phyloP scores from a whole-genome alignment of 2,888 invertebrate species.

The Julus scanicus region DNA sequence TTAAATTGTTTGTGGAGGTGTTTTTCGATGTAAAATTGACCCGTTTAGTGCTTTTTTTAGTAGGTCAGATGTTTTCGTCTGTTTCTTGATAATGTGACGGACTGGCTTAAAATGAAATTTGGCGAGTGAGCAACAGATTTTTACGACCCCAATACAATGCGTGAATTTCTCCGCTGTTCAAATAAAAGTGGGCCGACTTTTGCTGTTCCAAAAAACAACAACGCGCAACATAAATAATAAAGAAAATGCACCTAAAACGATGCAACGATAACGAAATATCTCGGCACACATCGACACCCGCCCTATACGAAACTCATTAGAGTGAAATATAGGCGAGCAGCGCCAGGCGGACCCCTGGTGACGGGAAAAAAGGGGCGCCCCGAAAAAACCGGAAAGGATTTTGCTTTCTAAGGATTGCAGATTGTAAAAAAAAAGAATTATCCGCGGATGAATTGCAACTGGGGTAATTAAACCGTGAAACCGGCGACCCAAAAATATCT shows the following conservation, averaged over 20 bases:
- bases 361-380: neutral
- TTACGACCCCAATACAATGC: neutral
- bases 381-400: neutral
- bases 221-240: neutral
- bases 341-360: conserved; percentile 9
- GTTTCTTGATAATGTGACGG: neutral
- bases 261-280: neutral
- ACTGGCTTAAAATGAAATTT: neutral
- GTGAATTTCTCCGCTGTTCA: neutral
- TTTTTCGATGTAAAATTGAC: neutral
- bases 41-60: neutral
- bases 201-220: neutral
- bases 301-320: neutral
- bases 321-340: neutral
- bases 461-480: neutral
- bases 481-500: neutral
- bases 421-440: too few relatives aligned
- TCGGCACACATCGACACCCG: neutral
- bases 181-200: conserved; percentile 4
- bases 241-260: neutral
- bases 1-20: neutral
- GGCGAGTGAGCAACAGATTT: neutral
- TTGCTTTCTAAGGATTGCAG: too few relatives aligned
- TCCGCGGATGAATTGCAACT: too few relatives aligned
- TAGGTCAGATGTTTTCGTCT: neutral